Evolutionary conservation across 2,113 vertebrate species (phyloP), one percentile per base, ranked within the genome.

Genomic region (Festucalex cinctus): DNA sequence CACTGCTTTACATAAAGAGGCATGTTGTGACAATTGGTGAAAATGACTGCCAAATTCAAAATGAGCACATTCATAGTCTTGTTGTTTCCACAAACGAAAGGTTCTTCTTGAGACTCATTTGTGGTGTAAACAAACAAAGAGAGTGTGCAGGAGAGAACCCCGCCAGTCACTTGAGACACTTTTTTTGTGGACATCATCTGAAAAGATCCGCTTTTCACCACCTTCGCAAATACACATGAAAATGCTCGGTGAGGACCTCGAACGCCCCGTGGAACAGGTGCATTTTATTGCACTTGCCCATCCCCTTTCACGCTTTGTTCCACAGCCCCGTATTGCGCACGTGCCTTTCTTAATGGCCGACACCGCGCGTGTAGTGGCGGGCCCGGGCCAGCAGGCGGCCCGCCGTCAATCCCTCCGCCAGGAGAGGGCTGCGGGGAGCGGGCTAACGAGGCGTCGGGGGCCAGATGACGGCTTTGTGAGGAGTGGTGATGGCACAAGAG

Each of bases 381-480:
- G 78, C 74, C 63, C 44, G 76, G 39, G 73, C 16, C 82, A 79
- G 84, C 73, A 66, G 79, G 79, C 71, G 70, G 61, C 65, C 62
- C 49, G 14, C 51, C 32, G 82, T 87, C 82, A 75, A 76, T 75
- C 84, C 68, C 39, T 79, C 44, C 79, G 84, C 80, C 83, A 79
- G 74, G 85, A 64, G 83, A 78, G 78, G 85, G 66, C 85, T 73
- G 83, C 79, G 37, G 87, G 88, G 85, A 85, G 84, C 19, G 26
- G 78, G 63, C 84, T 91, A 91, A 91, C 86, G 88, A 90, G 88
- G 86, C 84, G 83, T 87, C 83, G 76, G 26, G 76, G 81, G 59
- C 59, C 90, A 88, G 88, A 85, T 88, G 90, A 89, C 54, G 78
- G 88, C 84, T 88, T 90, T 90, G 87, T 89, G 76, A 82, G 41